phyloP scores from a whole-genome alignment of 2,888 invertebrate genomes.

The Aleiodes alternator region DNA sequence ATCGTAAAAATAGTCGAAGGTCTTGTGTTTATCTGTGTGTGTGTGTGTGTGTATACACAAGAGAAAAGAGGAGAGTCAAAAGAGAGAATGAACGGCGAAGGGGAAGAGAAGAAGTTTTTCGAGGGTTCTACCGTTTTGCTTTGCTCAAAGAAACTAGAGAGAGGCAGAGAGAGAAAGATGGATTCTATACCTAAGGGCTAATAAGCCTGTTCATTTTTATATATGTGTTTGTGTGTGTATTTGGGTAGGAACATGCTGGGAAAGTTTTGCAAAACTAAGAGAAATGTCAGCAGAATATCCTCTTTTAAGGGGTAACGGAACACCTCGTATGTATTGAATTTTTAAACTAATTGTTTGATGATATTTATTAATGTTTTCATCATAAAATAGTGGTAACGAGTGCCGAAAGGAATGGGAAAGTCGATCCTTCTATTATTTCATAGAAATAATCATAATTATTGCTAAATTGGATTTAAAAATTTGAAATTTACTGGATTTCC shows the following conservation, averaged over 20 bases:
- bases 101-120: constrained; percentile 12
- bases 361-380: too few relatives aligned
- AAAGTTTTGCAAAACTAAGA: too few relatives aligned
- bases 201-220: constrained; percentile 19
- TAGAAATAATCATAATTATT: too few relatives aligned
- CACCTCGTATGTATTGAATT: too few relatives aligned
- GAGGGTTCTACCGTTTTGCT: constrained; percentile 5
- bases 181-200: constrained; percentile 35
- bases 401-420: too few relatives aligned
- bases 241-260: not conserved
- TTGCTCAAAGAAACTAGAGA: constrained; percentile 22
- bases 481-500: too few relatives aligned
- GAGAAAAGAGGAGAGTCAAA: constrained; percentile 19
- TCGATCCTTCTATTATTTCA: too few relatives aligned
- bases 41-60: constrained; percentile 28
- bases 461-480: too few relatives aligned
- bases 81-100: constrained; percentile 5
- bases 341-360: too few relatives aligned
- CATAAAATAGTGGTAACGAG: too few relatives aligned
- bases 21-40: constrained; percentile 35
- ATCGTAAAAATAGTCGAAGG: constrained; percentile 49
- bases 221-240: constrained; percentile 11
- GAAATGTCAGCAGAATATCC: too few relatives aligned
- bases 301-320: too few relatives aligned
- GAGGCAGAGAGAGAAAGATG: constrained; percentile 29